These are phyloP conservation scores for Gephyroberyx darwinii DNA, from an alignment of 2,797 vertebrate genomes.

Conservation along the genomic window DNA sequence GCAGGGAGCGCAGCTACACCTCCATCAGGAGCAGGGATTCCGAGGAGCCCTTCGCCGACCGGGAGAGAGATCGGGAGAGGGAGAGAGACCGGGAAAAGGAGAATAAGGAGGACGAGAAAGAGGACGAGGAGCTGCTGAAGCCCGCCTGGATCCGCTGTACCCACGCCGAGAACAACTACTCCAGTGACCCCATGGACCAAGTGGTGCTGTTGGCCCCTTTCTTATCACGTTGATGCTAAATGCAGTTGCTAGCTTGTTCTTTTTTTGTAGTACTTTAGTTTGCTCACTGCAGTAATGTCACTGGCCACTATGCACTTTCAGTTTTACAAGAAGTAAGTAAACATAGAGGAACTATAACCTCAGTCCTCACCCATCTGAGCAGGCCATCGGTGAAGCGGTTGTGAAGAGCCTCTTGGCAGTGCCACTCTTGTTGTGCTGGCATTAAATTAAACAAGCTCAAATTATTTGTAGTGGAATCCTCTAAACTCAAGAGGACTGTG, in stretches of 20 bases:
- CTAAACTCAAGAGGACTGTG: too few species aligned
- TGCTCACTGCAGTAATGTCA: too few species aligned
- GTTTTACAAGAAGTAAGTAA: too few species aligned
- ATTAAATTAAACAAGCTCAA: too few species aligned
- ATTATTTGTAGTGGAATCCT: too few species aligned
- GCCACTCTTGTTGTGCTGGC: too few species aligned
- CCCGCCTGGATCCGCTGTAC: constrained; percentile 98
- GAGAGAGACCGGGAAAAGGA: constrained; percentile 87
- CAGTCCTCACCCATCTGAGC: too few species aligned
- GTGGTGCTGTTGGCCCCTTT: constrained; percentile 82
- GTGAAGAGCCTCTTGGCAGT: too few species aligned
- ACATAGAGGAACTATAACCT: too few species aligned
- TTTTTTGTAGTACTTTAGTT: too few species aligned
- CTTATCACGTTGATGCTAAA: neutral
- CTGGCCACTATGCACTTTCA: too few species aligned
- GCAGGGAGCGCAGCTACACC: constrained; percentile 84
- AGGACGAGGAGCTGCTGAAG: constrained; percentile 92
- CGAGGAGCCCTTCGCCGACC: constrained; percentile 77
- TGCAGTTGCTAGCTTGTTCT: neutral
- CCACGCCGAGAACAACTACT: constrained; percentile 95
- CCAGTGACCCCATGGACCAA: constrained; percentile 99
- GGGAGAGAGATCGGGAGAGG: constrained; percentile 73
- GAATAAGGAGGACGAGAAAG: constrained; percentile 81
- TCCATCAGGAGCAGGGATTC: constrained; percentile 84
- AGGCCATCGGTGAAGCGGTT: too few species aligned